These are phyloP conservation scores for Notolepis coatsorum DNA, from an alignment of 2,797 vertebrate species.

Conservation along the genomic window DNA sequence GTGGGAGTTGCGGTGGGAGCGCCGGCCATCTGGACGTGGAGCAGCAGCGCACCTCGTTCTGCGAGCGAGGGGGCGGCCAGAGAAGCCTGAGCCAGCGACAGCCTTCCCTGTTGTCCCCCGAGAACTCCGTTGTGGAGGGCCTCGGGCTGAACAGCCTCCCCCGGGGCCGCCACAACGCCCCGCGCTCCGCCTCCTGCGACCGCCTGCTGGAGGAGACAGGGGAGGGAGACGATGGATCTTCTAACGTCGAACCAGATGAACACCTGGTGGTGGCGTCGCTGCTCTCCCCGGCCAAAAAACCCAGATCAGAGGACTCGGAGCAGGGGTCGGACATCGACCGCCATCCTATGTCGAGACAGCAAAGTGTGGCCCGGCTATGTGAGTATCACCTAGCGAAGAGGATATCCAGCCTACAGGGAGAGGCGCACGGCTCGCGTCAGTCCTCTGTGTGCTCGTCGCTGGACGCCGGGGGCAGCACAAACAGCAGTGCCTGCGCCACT, in stretches of 20 bases:
- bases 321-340: slow-evolving; percentile 81
- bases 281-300: slow-evolving; percentile 84
- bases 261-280: slow-evolving; percentile 78
- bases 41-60: slow-evolving; percentile 88
- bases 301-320: slow-evolving; percentile 71
- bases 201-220: slow-evolving; percentile 67
- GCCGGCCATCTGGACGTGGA: slow-evolving; percentile 84
- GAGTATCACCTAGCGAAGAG: slow-evolving; percentile 93
- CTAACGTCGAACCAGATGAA: slow-evolving; percentile 79
- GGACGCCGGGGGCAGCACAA: slow-evolving; percentile 90
- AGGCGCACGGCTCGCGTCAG: slow-evolving; percentile 91
- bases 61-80: slow-evolving; percentile 81
- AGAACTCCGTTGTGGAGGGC: slow-evolving; percentile 43
- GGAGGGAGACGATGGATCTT: slow-evolving; percentile 66
- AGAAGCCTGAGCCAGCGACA: slow-evolving; percentile 82
- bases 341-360: slow-evolving; percentile 86
- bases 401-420: slow-evolving; percentile 92
- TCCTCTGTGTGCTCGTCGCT: slow-evolving; percentile 93
- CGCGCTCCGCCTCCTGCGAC: slow-evolving; percentile 77
- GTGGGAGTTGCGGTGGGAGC: slow-evolving; percentile 48
- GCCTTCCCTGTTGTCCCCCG: slow-evolving; percentile 47
- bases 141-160: slow-evolving; percentile 47
- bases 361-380: slow-evolving; percentile 88
- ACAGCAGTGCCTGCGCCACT: slow-evolving; percentile 87
- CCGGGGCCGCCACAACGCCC: slow-evolving; percentile 70